Evolutionary conservation across 2,113 vertebrate genomes (phyloP).

Genomic region (Triplophysa siluroides): DNA sequence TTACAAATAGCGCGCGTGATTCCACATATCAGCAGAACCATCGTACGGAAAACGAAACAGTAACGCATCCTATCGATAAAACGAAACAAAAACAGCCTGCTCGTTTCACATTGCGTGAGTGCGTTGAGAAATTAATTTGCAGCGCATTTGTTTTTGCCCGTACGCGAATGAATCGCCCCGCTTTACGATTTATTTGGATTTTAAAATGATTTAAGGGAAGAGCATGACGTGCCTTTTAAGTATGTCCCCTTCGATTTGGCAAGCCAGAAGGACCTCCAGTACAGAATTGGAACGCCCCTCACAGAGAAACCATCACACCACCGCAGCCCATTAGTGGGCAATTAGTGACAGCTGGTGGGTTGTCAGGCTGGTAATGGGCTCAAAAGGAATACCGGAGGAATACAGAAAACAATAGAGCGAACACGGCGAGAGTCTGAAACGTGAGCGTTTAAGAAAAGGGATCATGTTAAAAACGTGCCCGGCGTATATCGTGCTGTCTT

Average conservation of each 20-base stretch:
- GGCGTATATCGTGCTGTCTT: constrained; percentile 27
- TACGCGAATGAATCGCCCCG: constrained; percentile 50
- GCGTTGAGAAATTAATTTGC: neutral
- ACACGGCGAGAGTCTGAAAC: constrained; percentile 60
- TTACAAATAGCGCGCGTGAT: constrained; percentile 74
- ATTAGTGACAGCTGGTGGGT: constrained; percentile 83
- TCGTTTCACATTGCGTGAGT: neutral
- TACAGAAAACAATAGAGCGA: constrained; percentile 66
- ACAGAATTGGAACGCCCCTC: constrained; percentile 73
- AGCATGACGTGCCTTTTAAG: constrained; percentile 75
- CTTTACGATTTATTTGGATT: constrained; percentile 39
- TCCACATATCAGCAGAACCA: constrained; percentile 62
- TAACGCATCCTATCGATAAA: neutral
- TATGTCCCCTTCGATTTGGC: constrained; percentile 75
- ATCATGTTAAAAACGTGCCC: constrained; percentile 34
- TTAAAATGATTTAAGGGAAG: constrained; percentile 66
- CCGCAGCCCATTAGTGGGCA: constrained; percentile 80
- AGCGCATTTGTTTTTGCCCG: constrained; percentile 37
- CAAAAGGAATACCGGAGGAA: constrained; percentile 73
- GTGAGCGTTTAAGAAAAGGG: constrained; percentile 59
- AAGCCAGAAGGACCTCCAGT: constrained; percentile 73
- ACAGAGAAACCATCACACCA: constrained; percentile 75
- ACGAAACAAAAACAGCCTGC: neutral
- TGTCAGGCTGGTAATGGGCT: constrained; percentile 80
- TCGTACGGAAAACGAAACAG: constrained; percentile 1